A percentile compares a stretch with the other conserved stretches of the same genome.
Evolutionary conservation across 2,888 invertebrate genomes (phyloP).

Genomic region (Saturnia pavonia): DNA sequence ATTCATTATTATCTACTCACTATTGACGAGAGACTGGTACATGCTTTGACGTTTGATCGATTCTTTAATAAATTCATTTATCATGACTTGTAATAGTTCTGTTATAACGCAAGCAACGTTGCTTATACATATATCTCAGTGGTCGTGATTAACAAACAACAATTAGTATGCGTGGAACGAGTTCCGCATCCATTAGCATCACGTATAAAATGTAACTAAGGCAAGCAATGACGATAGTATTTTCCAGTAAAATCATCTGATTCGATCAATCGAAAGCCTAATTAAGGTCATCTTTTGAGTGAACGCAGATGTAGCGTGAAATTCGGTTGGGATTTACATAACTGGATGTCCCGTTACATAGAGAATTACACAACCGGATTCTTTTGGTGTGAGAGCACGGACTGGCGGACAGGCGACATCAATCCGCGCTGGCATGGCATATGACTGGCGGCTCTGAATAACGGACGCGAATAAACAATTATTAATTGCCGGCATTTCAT

Average conservation of each 20-base stretch:
- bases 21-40: conserved; percentile 48
- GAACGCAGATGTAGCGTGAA: conserved; percentile 65
- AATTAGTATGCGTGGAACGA: conserved; percentile 49
- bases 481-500: conserved; percentile 74
- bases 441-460: conserved; percentile 70
- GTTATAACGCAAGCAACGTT: too few species aligned
- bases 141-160: conserved; percentile 50
- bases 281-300: conserved; percentile 72
- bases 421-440: conserved; percentile 65
- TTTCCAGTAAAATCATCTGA: conserved; percentile 19
- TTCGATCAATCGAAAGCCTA: conserved; percentile 53
- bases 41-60: conserved; percentile 56
- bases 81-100: conserved; percentile 45
- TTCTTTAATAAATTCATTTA: conserved; percentile 43
- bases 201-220: conserved; percentile 11
- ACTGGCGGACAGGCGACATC: conserved; percentile 42
- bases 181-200: conserved; percentile 40
- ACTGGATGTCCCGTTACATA: conserved; percentile 79
- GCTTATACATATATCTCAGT: conserved; percentile 15
- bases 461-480: conserved; percentile 76
- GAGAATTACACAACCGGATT: conserved; percentile 77
- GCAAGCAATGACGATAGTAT: conserved; percentile 13
- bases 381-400: conserved; percentile 44
- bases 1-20: conserved; percentile 32
- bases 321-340: conserved; percentile 79